Conservation (phyloP, 2,888 invertebrate species). For the Amphimallon solstitiale region DNA sequence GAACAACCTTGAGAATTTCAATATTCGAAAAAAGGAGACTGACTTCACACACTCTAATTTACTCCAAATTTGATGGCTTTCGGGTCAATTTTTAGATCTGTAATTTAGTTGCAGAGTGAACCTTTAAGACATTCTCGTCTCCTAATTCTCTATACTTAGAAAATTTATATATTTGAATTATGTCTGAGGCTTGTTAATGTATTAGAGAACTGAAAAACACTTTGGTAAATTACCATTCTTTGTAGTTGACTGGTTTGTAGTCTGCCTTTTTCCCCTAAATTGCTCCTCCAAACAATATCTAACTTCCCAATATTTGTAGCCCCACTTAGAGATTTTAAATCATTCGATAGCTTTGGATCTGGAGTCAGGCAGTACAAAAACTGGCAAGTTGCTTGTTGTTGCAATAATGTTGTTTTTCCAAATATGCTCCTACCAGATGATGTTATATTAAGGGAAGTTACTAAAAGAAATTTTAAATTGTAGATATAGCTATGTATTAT, state of each 20-base stretch:
- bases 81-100: too few species aligned
- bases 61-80: too few species aligned
- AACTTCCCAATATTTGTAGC: slow-evolving; percentile 94
- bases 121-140: too few species aligned
- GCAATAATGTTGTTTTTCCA: slow-evolving; percentile 82
- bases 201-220: too few species aligned
- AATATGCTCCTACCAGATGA: slow-evolving; percentile 77
- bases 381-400: slow-evolving; percentile 91
- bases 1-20: too few species aligned
- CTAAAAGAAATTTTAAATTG: slow-evolving; percentile 61
- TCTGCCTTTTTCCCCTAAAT: slow-evolving; percentile 95
- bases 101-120: too few species aligned
- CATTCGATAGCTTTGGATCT: slow-evolving; percentile 77
- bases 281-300: slow-evolving; percentile 98
- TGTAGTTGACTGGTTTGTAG: slow-evolving; percentile 95
- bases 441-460: slow-evolving; percentile 77
- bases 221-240: slow-evolving; percentile 79
- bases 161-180: too few species aligned
- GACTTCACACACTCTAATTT: too few species aligned
- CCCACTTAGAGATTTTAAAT: slow-evolving; percentile 81
- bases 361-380: slow-evolving; percentile 94
- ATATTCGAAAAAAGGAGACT: too few species aligned
- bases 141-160: too few species aligned
- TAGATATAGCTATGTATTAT: too few species aligned
- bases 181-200: too few species aligned